Conservation (phyloP, 2,888 invertebrate genomes). For the Nemapogon koenigi region DNA sequence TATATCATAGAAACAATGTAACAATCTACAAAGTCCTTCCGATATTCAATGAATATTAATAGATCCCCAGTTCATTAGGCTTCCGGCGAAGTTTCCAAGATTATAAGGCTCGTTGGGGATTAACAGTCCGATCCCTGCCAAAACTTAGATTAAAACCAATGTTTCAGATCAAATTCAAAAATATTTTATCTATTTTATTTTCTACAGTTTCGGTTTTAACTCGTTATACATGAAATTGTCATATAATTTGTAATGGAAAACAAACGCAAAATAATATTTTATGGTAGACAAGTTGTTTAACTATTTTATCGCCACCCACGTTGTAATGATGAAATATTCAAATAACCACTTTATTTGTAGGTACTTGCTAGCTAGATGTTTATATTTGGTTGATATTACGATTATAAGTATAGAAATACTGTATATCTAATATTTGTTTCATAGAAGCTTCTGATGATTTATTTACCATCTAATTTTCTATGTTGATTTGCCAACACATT, state of each 20-base stretch:
- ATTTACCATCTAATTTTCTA: too few species aligned
- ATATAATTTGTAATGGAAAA: neutral
- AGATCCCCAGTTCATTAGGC: conserved; percentile 37
- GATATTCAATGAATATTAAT: conserved; percentile 21
- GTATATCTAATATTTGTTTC: too few species aligned
- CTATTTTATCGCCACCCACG: too few species aligned
- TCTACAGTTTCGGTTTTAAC: neutral
- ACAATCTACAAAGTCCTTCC: too few species aligned
- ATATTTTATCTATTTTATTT: conserved; percentile 5
- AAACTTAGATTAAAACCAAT: conserved; percentile 8
- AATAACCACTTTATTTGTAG: too few species aligned
- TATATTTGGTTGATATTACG: too few species aligned
- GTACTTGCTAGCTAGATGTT: too few species aligned
- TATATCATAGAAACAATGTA: too few species aligned
- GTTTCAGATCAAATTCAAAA: conserved; percentile 2
- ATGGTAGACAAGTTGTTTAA: neutral
- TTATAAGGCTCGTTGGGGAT: conserved; percentile 7
- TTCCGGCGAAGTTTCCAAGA: conserved; percentile 28
- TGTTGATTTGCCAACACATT: neutral
- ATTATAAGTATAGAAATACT: too few species aligned
- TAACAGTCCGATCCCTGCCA: conserved; percentile 6
- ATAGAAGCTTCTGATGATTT: too few species aligned
- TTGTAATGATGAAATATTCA: neutral
- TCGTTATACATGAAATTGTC: neutral
- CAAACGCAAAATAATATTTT: neutral